Evolutionary conservation across 2,113 vertebrate genomes (phyloP).

Genomic region (Gymnogyps californianus): DNA sequence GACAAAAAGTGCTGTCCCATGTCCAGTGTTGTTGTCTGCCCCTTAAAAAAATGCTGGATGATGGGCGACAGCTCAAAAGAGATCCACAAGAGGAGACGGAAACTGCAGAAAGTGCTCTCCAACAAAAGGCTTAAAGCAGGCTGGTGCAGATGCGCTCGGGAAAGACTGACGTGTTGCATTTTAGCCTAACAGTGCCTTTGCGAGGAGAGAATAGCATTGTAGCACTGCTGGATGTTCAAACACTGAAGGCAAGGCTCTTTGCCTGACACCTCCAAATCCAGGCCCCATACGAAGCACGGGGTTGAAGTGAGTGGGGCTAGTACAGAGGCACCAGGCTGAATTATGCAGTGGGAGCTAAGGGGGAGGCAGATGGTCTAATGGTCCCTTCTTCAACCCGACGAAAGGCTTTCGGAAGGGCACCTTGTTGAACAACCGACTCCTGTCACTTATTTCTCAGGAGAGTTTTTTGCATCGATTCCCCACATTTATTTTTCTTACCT

Average conservation of each 20-base stretch:
- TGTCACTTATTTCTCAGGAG: neutral
- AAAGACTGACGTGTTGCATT: neutral
- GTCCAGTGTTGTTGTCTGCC: neutral
- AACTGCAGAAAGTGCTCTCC: neutral
- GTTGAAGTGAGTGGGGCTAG: neutral
- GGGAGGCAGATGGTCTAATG: neutral
- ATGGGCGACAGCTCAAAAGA: neutral
- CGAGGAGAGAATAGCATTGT: neutral
- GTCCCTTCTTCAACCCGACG: neutral
- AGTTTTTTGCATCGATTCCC: neutral
- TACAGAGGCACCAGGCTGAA: neutral
- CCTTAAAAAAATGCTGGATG: neutral
- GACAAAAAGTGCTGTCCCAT: neutral
- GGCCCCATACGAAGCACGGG: accelerated
- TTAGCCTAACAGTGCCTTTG: neutral
- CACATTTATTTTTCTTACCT: neutral
- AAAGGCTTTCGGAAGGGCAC: neutral
- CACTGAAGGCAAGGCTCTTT: neutral
- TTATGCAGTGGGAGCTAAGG: neutral
- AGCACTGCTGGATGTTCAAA: neutral
- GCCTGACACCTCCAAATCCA: neutral
- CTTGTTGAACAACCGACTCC: neutral
- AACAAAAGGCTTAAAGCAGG: neutral
- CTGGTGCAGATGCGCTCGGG: accelerated
- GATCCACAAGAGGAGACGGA: neutral